Evolutionary conservation across 2,113 vertebrate species (phyloP).

Genomic region (Microtus ochrogaster): DNA sequence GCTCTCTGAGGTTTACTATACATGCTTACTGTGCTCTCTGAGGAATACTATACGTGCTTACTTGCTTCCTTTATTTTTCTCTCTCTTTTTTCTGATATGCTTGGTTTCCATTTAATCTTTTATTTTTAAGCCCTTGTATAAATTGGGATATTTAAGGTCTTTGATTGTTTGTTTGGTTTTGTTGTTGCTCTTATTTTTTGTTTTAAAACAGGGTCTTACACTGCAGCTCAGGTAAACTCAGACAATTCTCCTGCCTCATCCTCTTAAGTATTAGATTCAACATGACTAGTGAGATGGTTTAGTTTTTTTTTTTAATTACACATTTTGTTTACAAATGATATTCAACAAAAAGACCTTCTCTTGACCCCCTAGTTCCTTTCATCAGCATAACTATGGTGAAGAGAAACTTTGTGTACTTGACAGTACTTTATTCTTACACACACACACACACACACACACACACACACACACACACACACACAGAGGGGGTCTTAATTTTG

Average conservation of each 20-base stretch:
- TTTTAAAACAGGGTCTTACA: not conserved
- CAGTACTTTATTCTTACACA: not conserved
- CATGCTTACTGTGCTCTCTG: not conserved
- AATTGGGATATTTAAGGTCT: not conserved
- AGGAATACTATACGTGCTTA: not conserved
- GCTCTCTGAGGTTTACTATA: not conserved
- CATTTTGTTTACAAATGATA: not conserved
- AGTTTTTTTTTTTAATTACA: not conserved
- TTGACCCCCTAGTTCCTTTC: not conserved
- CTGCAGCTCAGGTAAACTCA: not conserved
- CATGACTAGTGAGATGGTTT: not conserved
- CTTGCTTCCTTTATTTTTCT: not conserved
- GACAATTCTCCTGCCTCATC: not conserved
- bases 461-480: not conserved
- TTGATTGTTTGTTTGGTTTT: not conserved
- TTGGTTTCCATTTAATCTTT: constrained; percentile 2
- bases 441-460: not conserved
- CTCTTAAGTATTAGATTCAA: not conserved
- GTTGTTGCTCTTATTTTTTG: not conserved
- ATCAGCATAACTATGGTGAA: not conserved
- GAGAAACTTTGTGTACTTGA: not conserved
- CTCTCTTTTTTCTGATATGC: not conserved
- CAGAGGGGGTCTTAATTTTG: not conserved
- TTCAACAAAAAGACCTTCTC: not conserved
- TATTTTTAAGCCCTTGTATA: not conserved